Base-by-base conservation (phyloP, 2,797 vertebrate species). In the Pangasius sanitwongsei region DNA sequence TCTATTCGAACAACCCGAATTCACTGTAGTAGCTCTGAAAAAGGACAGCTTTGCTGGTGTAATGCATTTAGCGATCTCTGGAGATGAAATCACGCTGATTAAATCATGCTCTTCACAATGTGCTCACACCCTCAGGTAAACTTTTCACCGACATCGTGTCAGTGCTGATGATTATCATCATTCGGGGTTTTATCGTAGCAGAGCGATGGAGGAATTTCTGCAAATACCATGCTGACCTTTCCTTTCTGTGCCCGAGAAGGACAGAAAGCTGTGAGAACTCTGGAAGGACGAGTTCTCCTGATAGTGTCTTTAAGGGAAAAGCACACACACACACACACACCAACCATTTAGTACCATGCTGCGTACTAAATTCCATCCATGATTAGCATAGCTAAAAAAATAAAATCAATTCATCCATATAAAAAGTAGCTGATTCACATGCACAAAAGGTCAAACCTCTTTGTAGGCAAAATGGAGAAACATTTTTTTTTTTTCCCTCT, bases 171-270 rank as follows among this genome's bases (percentile, higher is more conserved):
- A 78, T 72, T 86, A 57, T 50, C 75, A 13, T 57, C 44, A 11
- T 34, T 77, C 69, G 16, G 18, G 23, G 84, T 59, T 83, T 82
- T 53, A 63, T 7, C 31, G 8, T 48, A 37, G 83, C 2, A 31
- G 16, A 53, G 65, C 70, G 1, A 34, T 53, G 37, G 34, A 70
- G 85, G 23, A 23, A 41, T 87, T 88, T 84, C 84, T 72, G 55
- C 70, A 81, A 87, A 87, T 85, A 67, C 50, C 75, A 55, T 16
- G 34, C 6, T 87, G 86, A 90, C 89, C 89, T 91, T 89, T 90
- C 20, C 23, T 18, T 74, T 59, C 23, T 0, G 6, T 75, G 34
- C 61, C 80, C 25, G 48, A 65, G 83, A 65, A 13, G 53, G 55
- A 65, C 48, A 25, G 28, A 41, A 44, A 75, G n/a, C 67, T 2